Base-by-base conservation (phyloP, 1,140 invertebrate species). In the Drosophila pruinosa region DNA sequence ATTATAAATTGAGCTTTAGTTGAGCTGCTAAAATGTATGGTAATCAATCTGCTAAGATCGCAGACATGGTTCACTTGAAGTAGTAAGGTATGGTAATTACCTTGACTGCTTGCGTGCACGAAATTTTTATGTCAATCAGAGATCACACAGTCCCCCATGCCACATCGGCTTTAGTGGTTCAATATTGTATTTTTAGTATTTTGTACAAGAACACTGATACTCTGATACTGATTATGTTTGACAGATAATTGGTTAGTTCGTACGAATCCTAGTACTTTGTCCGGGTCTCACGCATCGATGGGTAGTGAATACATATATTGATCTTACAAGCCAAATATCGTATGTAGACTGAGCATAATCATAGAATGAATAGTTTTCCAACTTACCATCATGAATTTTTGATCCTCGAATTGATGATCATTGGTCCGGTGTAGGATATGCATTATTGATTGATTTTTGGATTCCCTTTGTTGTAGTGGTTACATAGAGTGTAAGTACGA, bases 381-480 rank as follows among this genome's bases (percentile, higher is more conserved):
- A 68, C 90, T 89, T 82, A 91, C 90, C 90, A 91, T 91, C 89
- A 91, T 91, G 70, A 91, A 91, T 64, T 91, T 91, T 61, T 91
- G 90, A 79, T 91, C 90, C 75, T 91, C 90, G 36, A 91, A 91
- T 61, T 91, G 90, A 59, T 91, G 90, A 41, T 91, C 90, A 72
- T 91, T 91, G 63, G 79, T 91, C 72, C 90, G 83, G 53, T 91
- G 90, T 71, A 91, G 72, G 50, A 91, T 91, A 75, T 91, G 90
- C 90, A 91, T 91, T 70, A 43, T 81, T 65, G 24, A 28, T 47
- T 10, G 54, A 15, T 47, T 34, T 48, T 58, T 24, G 47, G 45
- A 70, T 71, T 65, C 58, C 17, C 45, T 34, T 50, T 47, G 41
- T 48, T 43, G 15, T 38, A n/a, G 4, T 36, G 19, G 17, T 59